Conservation (phyloP, 2,113 vertebrate genomes). For the Pangasianodon gigas region DNA sequence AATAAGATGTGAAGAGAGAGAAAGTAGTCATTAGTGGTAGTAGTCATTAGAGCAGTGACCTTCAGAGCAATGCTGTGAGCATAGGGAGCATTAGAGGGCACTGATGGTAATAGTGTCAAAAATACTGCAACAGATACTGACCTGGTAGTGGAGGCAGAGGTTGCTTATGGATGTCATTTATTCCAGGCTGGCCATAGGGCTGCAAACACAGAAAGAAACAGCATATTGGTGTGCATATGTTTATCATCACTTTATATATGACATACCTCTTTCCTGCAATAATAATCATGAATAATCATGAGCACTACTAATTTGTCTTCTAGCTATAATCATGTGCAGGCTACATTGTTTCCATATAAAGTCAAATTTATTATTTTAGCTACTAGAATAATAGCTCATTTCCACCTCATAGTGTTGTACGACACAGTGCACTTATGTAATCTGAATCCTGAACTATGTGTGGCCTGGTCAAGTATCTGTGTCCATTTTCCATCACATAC, state of each 20-base stretch:
- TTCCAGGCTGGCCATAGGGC: slow-evolving; percentile 78
- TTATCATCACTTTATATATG: neutral
- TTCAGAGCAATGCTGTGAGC: slow-evolving; percentile 8
- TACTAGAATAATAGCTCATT: neutral
- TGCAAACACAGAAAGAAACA: slow-evolving; percentile 59
- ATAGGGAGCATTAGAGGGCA: neutral
- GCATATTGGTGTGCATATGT: neutral
- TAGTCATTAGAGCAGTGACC: slow-evolving; percentile 19
- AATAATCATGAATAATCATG: neutral
- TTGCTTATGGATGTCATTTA: slow-evolving; percentile 79
- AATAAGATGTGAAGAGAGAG: slow-evolving; percentile 53
- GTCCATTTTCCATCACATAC: neutral
- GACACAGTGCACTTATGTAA: neutral
- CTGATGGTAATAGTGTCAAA: neutral
- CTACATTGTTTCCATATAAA: neutral
- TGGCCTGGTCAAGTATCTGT: neutral
- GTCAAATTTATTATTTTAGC: neutral
- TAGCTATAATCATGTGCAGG: neutral
- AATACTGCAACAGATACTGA: slow-evolving; percentile 51
- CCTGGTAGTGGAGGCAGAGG: slow-evolving; percentile 78
- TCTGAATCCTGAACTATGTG: neutral
- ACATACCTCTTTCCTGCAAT: neutral
- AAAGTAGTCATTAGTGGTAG: slow-evolving; percentile 45
- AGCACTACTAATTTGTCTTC: neutral
- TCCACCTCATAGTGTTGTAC: neutral